Evolutionary conservation across 2,113 vertebrate genomes (phyloP), one percentile per base, ranked within the genome.

Genomic region (Coptodon bakossiorum): DNA sequence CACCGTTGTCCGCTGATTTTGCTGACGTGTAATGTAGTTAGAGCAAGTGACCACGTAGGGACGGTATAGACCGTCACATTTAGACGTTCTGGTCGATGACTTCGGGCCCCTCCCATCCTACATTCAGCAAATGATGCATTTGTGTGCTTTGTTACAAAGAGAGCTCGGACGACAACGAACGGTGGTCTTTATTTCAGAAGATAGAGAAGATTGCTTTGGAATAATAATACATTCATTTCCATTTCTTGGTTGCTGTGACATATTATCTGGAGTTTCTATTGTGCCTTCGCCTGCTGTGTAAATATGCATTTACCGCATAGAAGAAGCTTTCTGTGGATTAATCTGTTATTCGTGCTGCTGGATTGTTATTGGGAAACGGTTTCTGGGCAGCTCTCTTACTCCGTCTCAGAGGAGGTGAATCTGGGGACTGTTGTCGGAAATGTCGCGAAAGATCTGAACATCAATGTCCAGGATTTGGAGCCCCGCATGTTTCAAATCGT

Each of bases 351-450:
- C 7, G 17, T 79, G 1, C 56, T 85, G 57, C 40, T 86, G 57
- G 31, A 85, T 80, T 79, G 81, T 48, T 45, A 83, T 11, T 31
- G 13, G 3, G 48, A 87, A 78, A 40, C 5, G 10, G 89, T 19
- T 3, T 29, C 2, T 45, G 91, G 31, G 5, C 95, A 96, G 86
- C 89, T 96, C 9, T 87, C 90, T 3, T 96, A 95, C 22, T 95
- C 91, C 14, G 81, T 96, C 8, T 86, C 56, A 4, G 96, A 96
- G 90, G 96, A 96, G 54, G 86, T 89, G 34, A 94, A 94, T 53
- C 71, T 61, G 5, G 96, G 95, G 17, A 94, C 96, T 3, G 80
- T 88, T 80, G 94, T 96, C 6, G 96, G 96, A 81, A 95, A 96
- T 94, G 73, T 96, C 56, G 92, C 95, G 0, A 95, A 94, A 71